Percentiles rank a stretch among this genome's conserved stretches.
phyloP scores from a whole-genome alignment of 2,113 vertebrate genomes.

The Malaclemys terrapin region DNA sequence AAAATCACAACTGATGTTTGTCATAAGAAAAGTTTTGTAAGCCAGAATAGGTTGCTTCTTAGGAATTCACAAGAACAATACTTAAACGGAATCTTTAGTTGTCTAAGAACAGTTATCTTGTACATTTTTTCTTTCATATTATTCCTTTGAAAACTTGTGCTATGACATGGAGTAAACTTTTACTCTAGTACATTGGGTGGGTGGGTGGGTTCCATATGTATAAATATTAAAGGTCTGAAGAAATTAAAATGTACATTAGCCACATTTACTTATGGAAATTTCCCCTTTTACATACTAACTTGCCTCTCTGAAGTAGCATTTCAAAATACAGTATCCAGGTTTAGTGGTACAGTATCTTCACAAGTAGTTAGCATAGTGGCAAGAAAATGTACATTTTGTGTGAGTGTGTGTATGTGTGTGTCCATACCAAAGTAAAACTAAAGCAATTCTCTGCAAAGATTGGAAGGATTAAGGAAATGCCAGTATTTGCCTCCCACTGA shows the following conservation, averaged over 20 bases:
- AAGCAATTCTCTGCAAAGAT: neutral
- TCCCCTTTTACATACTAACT: slow-evolving; percentile 32
- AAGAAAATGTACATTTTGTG: neutral
- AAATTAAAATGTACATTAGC: slow-evolving; percentile 46
- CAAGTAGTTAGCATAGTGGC: neutral
- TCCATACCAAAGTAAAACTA: neutral
- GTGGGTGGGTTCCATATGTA: slow-evolving; percentile 1
- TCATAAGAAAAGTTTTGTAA: slow-evolving; percentile 69
- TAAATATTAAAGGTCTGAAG: slow-evolving; percentile 23
- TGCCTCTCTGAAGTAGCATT: slow-evolving; percentile 3
- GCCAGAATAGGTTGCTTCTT: slow-evolving; percentile 63
- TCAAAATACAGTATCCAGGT: neutral
- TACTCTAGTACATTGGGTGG: slow-evolving; percentile 33
- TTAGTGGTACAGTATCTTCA: neutral
- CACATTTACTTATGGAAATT: slow-evolving; percentile 4
- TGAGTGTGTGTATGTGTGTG: neutral
- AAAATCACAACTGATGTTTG: slow-evolving; percentile 50
- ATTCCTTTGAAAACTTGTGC: slow-evolving; percentile 31
- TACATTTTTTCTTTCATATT: slow-evolving; percentile 65
- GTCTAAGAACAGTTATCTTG: slow-evolving; percentile 49
- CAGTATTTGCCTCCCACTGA: neutral
- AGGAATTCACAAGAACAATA: slow-evolving; percentile 54
- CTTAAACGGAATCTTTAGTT: slow-evolving; percentile 35
- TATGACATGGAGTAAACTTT: slow-evolving; percentile 50
- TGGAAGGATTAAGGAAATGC: neutral